Conservation (phyloP, 2,113 vertebrate genomes). For the Alligator sinensis region DNA sequence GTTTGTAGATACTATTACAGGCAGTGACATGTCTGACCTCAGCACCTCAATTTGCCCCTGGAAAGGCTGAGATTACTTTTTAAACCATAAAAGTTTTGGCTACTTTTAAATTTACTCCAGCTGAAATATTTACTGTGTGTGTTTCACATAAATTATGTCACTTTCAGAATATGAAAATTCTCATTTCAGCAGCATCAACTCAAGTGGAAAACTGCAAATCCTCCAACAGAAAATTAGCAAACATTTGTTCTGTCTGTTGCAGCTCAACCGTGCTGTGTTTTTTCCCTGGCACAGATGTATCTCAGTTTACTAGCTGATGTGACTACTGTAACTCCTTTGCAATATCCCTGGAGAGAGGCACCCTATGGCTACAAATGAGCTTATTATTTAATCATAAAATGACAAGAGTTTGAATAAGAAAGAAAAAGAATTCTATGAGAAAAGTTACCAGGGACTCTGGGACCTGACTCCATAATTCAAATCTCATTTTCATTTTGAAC, state of each 20-base stretch:
- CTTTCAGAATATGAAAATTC: conserved; percentile 72
- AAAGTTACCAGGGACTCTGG: conserved; percentile 25
- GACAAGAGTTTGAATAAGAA: conserved; percentile 63
- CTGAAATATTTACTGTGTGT: conserved; percentile 66
- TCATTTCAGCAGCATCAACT: conserved; percentile 72
- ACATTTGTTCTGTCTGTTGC: conserved; percentile 71
- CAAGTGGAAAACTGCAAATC: conserved; percentile 78
- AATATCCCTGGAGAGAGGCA: conserved; percentile 13
- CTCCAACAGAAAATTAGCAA: conserved; percentile 78
- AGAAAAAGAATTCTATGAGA: conserved; percentile 50
- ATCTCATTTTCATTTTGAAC: neutral
- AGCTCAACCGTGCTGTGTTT: conserved; percentile 51
- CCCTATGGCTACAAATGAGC: conserved; percentile 47
- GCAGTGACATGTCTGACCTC: neutral
- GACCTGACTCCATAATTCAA: conserved; percentile 39
- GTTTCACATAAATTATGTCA: conserved; percentile 69
- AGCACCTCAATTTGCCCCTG: conserved; percentile 45
- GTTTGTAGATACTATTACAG: neutral
- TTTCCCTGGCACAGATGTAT: conserved; percentile 45
- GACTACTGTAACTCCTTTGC: conserved; percentile 40
- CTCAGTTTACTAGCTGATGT: conserved; percentile 41
- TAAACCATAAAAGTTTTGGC: conserved; percentile 39
- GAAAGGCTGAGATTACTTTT: conserved; percentile 54
- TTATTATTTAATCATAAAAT: conserved; percentile 71
- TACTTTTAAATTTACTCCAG: conserved; percentile 71